phyloP scores from a whole-genome alignment of 2,888 invertebrate genomes.

The Mylabris sibirica region DNA sequence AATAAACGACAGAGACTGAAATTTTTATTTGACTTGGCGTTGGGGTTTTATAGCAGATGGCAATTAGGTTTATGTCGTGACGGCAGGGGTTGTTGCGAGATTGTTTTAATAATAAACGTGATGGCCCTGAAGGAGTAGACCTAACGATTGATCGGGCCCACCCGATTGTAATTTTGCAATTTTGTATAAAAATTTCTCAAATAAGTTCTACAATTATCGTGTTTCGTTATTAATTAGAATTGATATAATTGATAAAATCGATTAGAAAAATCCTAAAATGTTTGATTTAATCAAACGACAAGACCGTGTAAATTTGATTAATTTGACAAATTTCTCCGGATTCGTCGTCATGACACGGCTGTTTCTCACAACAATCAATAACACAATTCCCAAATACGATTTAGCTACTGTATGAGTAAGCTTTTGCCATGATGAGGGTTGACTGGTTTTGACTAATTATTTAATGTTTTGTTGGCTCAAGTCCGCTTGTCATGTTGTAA shows the following conservation, averaged over 20 bases:
- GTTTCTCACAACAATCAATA: conserved; percentile 42
- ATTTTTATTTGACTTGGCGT: conserved; percentile 25
- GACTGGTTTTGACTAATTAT: conserved; percentile 40
- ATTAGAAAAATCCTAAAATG: not conserved
- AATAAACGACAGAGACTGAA: not conserved
- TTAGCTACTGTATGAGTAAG: conserved; percentile 37
- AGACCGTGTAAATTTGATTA: conserved; percentile 34
- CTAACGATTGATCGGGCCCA: conserved; percentile 2
- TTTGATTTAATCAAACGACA: conserved; percentile 23
- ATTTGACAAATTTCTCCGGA: conserved; percentile 37
- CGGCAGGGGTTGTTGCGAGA: not conserved
- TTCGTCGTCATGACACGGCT: conserved; percentile 33
- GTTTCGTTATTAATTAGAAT: too few relatives aligned
- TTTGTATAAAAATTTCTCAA: not conserved
- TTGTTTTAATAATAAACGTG: conserved; percentile 9
- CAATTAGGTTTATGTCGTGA: conserved; percentile 25
- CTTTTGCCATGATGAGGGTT: conserved; percentile 39
- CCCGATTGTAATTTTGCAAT: not conserved
- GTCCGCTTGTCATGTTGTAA: conserved; percentile 16
- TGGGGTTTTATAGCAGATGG: conserved; percentile 23
- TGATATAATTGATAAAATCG: not conserved
- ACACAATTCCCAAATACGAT: conserved; percentile 24
- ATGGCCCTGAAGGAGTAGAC: not conserved
- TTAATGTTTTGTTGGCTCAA: conserved; percentile 27
- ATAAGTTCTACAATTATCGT: too few relatives aligned